These are phyloP conservation scores for Macropodus opercularis DNA, from an alignment of 2,797 vertebrate genomes.

Conservation along the genomic window DNA sequence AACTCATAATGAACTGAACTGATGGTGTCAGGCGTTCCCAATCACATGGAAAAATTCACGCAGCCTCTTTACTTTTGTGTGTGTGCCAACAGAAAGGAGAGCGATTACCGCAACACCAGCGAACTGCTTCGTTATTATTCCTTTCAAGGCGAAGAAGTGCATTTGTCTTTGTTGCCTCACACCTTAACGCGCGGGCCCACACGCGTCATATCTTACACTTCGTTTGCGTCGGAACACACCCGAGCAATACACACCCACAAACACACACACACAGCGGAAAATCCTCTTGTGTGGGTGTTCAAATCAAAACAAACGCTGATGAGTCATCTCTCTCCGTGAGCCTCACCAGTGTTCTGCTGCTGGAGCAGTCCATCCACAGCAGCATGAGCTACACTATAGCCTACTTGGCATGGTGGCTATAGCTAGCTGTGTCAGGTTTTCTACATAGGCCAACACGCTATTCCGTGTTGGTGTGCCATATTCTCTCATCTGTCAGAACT, in stretches of 20 bases:
- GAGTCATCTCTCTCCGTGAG: conserved; percentile 79
- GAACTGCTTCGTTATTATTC: conserved; percentile 46
- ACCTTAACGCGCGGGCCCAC: conserved; percentile 29
- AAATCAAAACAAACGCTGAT: conserved; percentile 79
- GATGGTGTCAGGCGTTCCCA: conserved; percentile 19
- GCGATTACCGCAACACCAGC: conserved; percentile 49
- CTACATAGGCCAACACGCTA: conserved; percentile 32
- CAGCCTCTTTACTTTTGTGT: conserved; percentile 37
- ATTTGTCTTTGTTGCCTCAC: conserved; percentile 32
- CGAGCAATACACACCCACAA: conserved; percentile 39
- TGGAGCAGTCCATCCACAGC: conserved; percentile 56
- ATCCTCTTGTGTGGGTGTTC: conserved; percentile 77
- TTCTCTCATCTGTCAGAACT: conserved; percentile 31
- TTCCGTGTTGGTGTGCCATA: conserved; percentile 23
- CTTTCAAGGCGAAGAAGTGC: conserved; percentile 26
- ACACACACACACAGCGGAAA: conserved; percentile 68
- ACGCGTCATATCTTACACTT: conserved; percentile 46
- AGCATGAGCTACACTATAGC: conserved; percentile 40
- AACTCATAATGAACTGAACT: background rate
- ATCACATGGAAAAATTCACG: conserved; percentile 16
- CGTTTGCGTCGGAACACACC: conserved; percentile 47
- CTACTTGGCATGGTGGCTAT: conserved; percentile 30
- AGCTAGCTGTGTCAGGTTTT: conserved; percentile 59
- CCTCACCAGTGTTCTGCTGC: conserved; percentile 61
- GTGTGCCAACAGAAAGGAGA: conserved; percentile 22